These are phyloP conservation scores for Pachliopta kotzebuea DNA, from an alignment of 2,888 invertebrate genomes.

Conservation along the genomic window DNA sequence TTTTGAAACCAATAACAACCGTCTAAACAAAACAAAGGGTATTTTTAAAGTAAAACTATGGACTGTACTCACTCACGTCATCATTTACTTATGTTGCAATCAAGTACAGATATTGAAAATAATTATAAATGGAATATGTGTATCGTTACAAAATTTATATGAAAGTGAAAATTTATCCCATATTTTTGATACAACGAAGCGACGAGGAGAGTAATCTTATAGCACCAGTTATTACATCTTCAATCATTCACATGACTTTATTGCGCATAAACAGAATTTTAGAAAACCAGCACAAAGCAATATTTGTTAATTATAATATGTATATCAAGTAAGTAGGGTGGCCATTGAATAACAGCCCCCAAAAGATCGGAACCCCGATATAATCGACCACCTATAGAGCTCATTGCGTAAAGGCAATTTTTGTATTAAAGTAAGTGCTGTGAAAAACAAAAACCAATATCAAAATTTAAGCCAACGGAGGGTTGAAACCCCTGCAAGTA, in stretches of 20 bases:
- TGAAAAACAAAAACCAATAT: slow-evolving; percentile 13
- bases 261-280: not conserved
- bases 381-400: slow-evolving; percentile 19
- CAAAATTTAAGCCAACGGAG: slow-evolving; percentile 5
- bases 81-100: not conserved
- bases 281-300: not conserved
- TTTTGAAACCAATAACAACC: slow-evolving; percentile 34
- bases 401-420: slow-evolving; percentile 24
- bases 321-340: slow-evolving; percentile 4
- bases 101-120: not conserved
- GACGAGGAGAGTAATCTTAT: no score
- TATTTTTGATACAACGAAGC: no score
- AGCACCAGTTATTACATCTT: no score
- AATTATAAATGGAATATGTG: not conserved
- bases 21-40: slow-evolving; percentile 6
- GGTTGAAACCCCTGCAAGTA: slow-evolving; percentile 11
- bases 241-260: not conserved
- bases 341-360: slow-evolving; percentile 12
- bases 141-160: no score
- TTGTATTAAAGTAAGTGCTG: slow-evolving; percentile 14
- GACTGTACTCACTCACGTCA: not conserved
- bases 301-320: not conserved
- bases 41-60: not conserved
- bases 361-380: slow-evolving; percentile 17
- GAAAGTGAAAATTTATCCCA: no score